These are phyloP conservation scores for Microtus richardsoni DNA, from an alignment of 2,113 vertebrate genomes.

Conservation along the genomic window DNA sequence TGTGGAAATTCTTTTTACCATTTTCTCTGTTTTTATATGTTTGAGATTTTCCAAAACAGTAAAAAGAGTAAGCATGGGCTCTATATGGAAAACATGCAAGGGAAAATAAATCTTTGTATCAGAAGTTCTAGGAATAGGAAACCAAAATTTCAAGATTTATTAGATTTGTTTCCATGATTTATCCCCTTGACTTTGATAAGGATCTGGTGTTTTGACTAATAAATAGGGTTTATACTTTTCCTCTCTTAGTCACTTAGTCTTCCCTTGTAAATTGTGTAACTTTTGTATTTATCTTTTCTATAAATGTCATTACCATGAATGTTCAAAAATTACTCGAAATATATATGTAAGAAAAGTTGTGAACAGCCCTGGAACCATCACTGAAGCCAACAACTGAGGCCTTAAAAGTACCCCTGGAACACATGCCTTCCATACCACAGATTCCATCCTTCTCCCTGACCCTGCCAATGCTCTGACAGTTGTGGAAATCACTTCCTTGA, in stretches of 20 bases:
- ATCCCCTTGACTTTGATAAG: neutral
- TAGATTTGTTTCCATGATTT: neutral
- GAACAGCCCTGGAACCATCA: neutral
- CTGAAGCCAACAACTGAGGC: neutral
- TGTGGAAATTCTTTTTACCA: neutral
- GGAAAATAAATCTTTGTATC: neutral
- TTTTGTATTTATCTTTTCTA: neutral
- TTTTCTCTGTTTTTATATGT: constrained; percentile 1
- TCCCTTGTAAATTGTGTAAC: constrained; percentile 2
- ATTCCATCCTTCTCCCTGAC: neutral
- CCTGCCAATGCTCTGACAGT: neutral
- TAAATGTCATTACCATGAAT: neutral
- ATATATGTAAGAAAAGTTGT: neutral
- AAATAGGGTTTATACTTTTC: constrained; percentile 7
- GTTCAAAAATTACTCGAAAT: neutral
- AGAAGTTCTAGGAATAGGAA: neutral
- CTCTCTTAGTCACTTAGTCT: neutral
- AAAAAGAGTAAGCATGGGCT: neutral
- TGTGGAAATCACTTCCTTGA: neutral
- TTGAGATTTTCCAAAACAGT: neutral
- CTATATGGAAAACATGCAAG: neutral
- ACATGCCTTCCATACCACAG: neutral
- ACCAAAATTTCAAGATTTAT: neutral
- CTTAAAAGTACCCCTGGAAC: neutral
- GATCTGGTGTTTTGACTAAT: constrained; percentile 11